Evolutionary conservation across 53 echinoderm and acorn worm genomes (phyloP), one percentile per base, ranked within the genome.

Genomic region (Stichopus horrens): DNA sequence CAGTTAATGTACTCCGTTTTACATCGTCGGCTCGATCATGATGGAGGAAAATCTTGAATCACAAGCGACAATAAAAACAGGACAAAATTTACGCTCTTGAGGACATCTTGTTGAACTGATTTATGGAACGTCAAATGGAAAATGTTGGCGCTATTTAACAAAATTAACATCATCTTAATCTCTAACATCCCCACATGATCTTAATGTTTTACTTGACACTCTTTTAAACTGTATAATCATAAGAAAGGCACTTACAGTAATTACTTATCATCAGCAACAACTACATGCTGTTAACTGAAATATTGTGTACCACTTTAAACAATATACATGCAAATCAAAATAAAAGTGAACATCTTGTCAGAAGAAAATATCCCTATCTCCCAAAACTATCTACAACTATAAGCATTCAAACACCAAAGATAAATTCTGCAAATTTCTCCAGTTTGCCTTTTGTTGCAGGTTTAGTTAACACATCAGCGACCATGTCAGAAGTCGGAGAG

Each of bases 391-490:
- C 14, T 60, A 60, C 14, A 23, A 21, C 23, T 76, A 10, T 13
- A 23, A 22, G 23, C 37, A 23, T 76, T 23, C 37, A 23, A 21
- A 76, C 37, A 76, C 37, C 76, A 23, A 76, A 76, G 37, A 23
- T 22, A 6, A 76, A 76, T 37, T 2, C 37, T 37, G 37, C 37
- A 37, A 37, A 37, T 37, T 37, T 37, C 37, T 37, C 37, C 37
- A 37, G 37, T 2, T 37, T 37, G 37, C 76, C 23, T 23, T 80
- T 80, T 81, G 81, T 54, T 57, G 81, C 81, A 54, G 81, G 81
- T 57, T 80, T 54, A 54, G 81, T 80, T 5, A 80, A 54, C 57
- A 80, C 57, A 80, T 80, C 81, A 11, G 81, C 81, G 10, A 76
- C 55, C 55, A 55, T 54, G 55, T 80, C 55, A 11, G 13, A 11